A percentile compares a stretch with the other conserved stretches of the same genome.
Evolutionary conservation across 2,797 vertebrate species (phyloP).

Genomic region (Thunnus albacares): DNA sequence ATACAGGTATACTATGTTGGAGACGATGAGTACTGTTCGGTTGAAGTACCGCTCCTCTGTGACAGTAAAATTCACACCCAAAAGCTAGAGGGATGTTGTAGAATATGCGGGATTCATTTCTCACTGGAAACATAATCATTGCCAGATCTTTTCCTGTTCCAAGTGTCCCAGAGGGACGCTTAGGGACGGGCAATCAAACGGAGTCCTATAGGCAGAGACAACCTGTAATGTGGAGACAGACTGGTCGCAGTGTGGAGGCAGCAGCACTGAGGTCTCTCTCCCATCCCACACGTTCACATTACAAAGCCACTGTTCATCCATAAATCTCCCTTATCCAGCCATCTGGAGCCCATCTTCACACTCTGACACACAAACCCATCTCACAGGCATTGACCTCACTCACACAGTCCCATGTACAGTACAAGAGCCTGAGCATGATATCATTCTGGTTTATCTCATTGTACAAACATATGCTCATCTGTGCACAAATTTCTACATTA

Average conservation of each 20-base stretch:
- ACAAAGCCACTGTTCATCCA: constrained; percentile 79
- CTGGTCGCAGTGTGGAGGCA: constrained; percentile 31
- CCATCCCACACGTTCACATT: constrained; percentile 67
- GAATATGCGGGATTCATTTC: constrained; percentile 48
- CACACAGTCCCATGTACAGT: constrained; percentile 46
- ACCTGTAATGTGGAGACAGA: constrained; percentile 31
- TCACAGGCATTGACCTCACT: constrained; percentile 70
- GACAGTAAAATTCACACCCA: constrained; percentile 58
- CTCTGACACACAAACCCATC: constrained; percentile 63
- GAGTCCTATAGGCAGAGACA: constrained; percentile 33
- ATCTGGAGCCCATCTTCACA: constrained; percentile 84
- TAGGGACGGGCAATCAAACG: constrained; percentile 49
- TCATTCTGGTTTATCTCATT: constrained; percentile 57
- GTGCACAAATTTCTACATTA: constrained; percentile 7
- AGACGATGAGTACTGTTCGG: not conserved
- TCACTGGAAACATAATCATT: constrained; percentile 46
- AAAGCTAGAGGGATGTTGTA: constrained; percentile 10
- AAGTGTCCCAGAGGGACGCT: constrained; percentile 25
- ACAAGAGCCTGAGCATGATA: constrained; percentile 61
- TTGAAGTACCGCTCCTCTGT: not conserved
- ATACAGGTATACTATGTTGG: constrained; percentile 19
- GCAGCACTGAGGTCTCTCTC: constrained; percentile 51
- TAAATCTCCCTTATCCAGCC: constrained; percentile 72
- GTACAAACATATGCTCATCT: constrained; percentile 50
- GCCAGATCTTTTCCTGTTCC: constrained; percentile 51